Evolutionary conservation across 2,113 vertebrate genomes (phyloP).

Genomic region (Perca flavescens): DNA sequence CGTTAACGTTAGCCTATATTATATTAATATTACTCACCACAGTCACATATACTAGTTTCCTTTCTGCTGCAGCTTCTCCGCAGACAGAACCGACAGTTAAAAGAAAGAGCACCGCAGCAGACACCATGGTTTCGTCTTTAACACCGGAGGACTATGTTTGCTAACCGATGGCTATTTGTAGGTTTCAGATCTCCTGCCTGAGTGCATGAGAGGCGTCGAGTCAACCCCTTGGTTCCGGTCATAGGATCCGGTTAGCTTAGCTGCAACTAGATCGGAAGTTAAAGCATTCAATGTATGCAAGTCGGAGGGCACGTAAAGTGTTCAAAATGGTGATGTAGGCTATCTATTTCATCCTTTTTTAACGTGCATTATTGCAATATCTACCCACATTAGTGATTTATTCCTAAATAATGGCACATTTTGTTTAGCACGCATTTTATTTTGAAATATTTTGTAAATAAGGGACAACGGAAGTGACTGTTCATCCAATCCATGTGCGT

Average conservation of each 20-base stretch:
- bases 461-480: constrained; percentile 15
- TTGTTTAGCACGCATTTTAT: not conserved
- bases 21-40: constrained; percentile 66
- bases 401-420: not conserved
- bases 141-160: no score
- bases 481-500: not conserved
- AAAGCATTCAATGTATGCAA: not conserved
- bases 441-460: not conserved
- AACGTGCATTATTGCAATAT: not conserved
- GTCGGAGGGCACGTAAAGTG: no score
- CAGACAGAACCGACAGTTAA: constrained; percentile 19
- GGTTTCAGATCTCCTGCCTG: not conserved
- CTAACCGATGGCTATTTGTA: not conserved
- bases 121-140: constrained; percentile 41
- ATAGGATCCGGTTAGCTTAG: not conserved
- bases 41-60: constrained; percentile 62
- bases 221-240: no score
- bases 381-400: accelerated
- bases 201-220: not conserved
- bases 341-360: not conserved
- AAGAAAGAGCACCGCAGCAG: constrained; percentile 4
- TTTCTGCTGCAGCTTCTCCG: constrained; percentile 32
- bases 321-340: not conserved
- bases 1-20: not conserved
- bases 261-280: not conserved